phyloP scores from a whole-genome alignment of 2,888 invertebrate genomes.

The Halictus quadricinctus region DNA sequence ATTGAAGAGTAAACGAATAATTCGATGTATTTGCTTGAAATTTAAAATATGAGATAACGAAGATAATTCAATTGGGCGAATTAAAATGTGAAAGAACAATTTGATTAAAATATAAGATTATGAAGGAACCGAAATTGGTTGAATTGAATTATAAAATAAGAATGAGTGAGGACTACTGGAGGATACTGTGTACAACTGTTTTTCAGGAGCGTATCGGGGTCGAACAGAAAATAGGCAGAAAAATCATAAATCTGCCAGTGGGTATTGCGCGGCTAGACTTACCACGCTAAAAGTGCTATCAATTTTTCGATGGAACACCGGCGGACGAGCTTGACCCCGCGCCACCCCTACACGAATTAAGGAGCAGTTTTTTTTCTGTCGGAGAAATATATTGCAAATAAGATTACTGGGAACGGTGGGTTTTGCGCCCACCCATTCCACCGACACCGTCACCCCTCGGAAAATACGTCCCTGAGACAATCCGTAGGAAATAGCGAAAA shows the following conservation, averaged over 20 bases:
- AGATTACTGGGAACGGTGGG: constrained; percentile 76
- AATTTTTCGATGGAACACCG: constrained; percentile 36
- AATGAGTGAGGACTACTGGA: too few relatives aligned
- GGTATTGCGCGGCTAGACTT: background rate
- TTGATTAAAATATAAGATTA: background rate
- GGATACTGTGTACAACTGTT: background rate
- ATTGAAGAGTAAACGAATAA: background rate
- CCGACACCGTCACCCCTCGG: constrained; percentile 62
- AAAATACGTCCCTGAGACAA: constrained; percentile 78
- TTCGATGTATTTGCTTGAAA: too few relatives aligned
- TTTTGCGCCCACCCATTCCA: constrained; percentile 42
- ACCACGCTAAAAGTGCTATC: constrained; percentile 30
- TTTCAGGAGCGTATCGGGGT: background rate
- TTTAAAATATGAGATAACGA: background rate
- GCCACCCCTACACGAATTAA: constrained; percentile 36
- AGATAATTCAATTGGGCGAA: background rate
- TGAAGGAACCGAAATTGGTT: too few relatives aligned
- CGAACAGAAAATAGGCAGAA: background rate
- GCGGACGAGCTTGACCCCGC: background rate
- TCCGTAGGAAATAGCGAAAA: constrained; percentile 78
- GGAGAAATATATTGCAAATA: constrained; percentile 80
- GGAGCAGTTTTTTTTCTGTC: background rate
- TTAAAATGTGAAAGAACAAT: background rate
- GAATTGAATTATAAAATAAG: too few relatives aligned
- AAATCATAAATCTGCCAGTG: background rate